Conservation (phyloP, 2,113 vertebrate genomes). For the Sminthopsis crassicaudata region DNA sequence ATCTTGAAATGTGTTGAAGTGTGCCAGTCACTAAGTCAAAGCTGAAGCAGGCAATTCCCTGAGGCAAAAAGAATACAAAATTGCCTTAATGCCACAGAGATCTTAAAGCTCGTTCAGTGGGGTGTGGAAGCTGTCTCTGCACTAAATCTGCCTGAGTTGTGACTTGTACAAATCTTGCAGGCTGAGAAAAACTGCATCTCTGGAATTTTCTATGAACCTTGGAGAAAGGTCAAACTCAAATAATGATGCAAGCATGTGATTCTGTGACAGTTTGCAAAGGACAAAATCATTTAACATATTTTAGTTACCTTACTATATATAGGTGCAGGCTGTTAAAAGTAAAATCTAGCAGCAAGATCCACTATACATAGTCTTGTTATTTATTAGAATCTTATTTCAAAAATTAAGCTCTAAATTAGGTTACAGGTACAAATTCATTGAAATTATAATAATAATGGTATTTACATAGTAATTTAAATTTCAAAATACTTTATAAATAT, state of each 20-base stretch:
- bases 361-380: neutral
- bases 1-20: constrained; percentile 69
- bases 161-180: constrained; percentile 75
- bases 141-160: constrained; percentile 71
- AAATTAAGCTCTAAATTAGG: neutral
- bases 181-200: constrained; percentile 67
- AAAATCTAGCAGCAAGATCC: neutral
- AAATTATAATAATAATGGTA: neutral
- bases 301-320: neutral
- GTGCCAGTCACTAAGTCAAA: constrained; percentile 59
- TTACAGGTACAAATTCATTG: neutral
- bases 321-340: neutral
- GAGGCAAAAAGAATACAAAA: constrained; percentile 63
- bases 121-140: constrained; percentile 29
- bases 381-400: constrained; percentile 6
- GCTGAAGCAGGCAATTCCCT: constrained; percentile 55
- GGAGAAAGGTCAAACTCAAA: constrained; percentile 36
- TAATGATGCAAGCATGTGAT: neutral
- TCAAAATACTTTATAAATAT: neutral
- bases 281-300: constrained; percentile 23
- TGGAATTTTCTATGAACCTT: constrained; percentile 73
- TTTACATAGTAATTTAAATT: neutral
- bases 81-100: constrained; percentile 67
- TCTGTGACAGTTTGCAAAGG: constrained; percentile 14
- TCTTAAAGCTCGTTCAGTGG: constrained; percentile 71